Evolutionary conservation across 2,797 vertebrate species (phyloP).

Genomic region (Octomys mimax): DNA sequence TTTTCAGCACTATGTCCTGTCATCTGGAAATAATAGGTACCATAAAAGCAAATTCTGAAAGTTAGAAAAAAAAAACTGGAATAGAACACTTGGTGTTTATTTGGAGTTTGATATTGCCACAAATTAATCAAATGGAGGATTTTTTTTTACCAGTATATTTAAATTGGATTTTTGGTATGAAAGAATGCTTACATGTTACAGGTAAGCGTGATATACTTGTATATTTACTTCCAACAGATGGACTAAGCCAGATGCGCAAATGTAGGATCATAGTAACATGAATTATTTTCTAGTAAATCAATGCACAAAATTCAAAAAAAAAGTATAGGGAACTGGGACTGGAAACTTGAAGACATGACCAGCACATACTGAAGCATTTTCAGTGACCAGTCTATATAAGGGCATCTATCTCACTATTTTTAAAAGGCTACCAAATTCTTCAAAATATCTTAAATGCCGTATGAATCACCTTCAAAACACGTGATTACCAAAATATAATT

Average conservation of each 20-base stretch:
- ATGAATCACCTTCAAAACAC: conserved; percentile 25
- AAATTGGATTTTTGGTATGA: conserved; percentile 85
- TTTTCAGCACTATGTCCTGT: conserved; percentile 90
- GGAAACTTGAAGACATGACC: background rate
- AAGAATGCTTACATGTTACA: conserved; percentile 83
- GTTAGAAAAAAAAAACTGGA: conserved; percentile 80
- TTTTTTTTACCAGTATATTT: conserved; percentile 83
- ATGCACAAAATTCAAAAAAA: background rate
- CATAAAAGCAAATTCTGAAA: conserved; percentile 86
- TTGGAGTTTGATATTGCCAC: conserved; percentile 87
- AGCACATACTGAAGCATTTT: background rate
- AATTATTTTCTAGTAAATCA: conserved; percentile 66
- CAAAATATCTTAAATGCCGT: conserved; percentile 13
- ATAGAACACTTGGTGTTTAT: conserved; percentile 83
- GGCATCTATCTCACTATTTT: background rate
- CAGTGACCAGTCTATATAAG: background rate
- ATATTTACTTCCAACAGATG: conserved; percentile 76
- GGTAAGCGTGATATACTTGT: conserved; percentile 76
- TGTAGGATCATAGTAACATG: conserved; percentile 63
- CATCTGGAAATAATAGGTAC: conserved; percentile 93
- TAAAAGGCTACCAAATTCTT: background rate
- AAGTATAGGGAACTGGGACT: background rate
- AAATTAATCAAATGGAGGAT: conserved; percentile 88
- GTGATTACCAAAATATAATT: background rate
- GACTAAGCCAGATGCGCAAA: conserved; percentile 65